Conservation (phyloP, 2,113 vertebrate genomes). For the Turdus rufiventris region DNA sequence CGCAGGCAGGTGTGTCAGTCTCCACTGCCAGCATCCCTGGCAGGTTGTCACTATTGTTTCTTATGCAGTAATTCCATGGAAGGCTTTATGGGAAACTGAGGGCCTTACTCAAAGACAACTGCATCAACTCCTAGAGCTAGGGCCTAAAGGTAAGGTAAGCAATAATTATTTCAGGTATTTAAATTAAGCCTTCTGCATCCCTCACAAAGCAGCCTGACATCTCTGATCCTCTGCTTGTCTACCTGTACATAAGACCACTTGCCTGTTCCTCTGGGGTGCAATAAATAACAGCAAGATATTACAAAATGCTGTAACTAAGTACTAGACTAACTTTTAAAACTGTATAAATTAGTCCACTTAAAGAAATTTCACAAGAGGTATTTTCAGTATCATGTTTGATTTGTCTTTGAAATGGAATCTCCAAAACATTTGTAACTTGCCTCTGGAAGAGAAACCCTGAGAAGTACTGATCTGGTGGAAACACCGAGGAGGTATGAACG, state of each 20-base stretch:
- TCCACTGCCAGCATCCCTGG: accelerated
- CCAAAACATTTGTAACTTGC: neutral
- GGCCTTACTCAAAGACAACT: neutral
- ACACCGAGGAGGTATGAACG: neutral
- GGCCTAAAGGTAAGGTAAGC: neutral
- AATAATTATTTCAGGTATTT: neutral
- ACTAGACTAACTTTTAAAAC: neutral
- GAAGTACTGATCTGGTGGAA: neutral
- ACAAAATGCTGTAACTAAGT: neutral
- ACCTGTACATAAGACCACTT: neutral
- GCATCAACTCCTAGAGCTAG: neutral
- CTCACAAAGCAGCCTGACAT: neutral
- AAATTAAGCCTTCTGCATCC: neutral
- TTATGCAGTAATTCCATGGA: neutral
- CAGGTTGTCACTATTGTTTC: neutral
- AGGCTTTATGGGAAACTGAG: neutral
- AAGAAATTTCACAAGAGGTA: neutral
- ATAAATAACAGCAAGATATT: neutral
- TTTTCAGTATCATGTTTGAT: neutral
- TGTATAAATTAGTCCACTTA: neutral
- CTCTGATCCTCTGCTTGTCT: neutral
- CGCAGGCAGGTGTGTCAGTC: neutral
- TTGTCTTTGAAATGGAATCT: neutral
- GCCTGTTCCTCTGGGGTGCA: neutral
- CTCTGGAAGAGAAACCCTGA: neutral